Evolutionary conservation across 2,888 invertebrate genomes (phyloP).

Genomic region (Aphodius granarius): DNA sequence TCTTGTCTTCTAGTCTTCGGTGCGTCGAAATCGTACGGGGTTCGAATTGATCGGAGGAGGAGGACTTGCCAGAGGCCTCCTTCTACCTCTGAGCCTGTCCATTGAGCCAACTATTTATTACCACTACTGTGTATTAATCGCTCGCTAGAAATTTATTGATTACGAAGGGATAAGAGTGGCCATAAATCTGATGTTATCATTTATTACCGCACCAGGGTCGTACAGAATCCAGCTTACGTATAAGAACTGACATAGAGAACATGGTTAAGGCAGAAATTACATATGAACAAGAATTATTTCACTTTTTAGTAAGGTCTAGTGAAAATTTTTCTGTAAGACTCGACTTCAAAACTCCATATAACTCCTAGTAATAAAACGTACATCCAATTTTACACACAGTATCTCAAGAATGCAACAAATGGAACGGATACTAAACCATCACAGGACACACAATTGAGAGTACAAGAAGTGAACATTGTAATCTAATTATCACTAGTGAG

Average conservation of each 20-base stretch:
- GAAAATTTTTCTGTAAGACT: too few species aligned
- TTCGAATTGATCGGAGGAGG: neutral
- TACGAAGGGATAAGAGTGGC: slow-evolving; percentile 33
- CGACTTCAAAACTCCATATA: neutral
- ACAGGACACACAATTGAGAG: neutral
- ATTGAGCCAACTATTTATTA: slow-evolving; percentile 32
- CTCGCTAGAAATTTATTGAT: slow-evolving; percentile 32
- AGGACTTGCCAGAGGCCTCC: neutral
- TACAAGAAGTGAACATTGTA: neutral
- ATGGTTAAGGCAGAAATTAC: slow-evolving; percentile 5
- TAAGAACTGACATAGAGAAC: neutral
- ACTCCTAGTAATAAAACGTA: neutral
- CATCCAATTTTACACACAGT: neutral
- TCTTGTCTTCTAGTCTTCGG: neutral
- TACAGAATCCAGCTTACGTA: slow-evolving; percentile 32
- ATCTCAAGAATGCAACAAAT: neutral
- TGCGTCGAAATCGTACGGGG: neutral
- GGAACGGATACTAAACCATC: neutral
- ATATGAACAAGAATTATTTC: neutral
- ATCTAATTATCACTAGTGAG: neutral
- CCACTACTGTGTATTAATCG: slow-evolving; percentile 34
- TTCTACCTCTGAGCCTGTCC: slow-evolving; percentile 17
- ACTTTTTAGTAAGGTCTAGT: too few species aligned
- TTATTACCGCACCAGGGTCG: slow-evolving; percentile 35
- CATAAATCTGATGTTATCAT: slow-evolving; percentile 39